Evolutionary conservation across 2,888 invertebrate species (phyloP), one percentile per base, ranked within the genome.

Genomic region (Tetheella fluctuosa): DNA sequence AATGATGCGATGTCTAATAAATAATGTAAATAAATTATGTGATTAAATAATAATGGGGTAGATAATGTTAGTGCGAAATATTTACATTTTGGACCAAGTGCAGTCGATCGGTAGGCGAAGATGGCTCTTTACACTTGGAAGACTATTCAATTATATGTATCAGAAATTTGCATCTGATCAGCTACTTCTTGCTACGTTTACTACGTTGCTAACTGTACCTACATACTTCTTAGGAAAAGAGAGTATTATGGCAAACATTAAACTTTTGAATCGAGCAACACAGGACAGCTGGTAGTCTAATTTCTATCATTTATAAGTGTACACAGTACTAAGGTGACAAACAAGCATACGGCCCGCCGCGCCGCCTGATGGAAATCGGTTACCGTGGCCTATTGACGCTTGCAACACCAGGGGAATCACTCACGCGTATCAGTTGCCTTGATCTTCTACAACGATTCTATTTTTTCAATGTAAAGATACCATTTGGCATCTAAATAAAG

Each of bases 21-120:
- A 61, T 64, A 66, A 57, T 81, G 79, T 81, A 81, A 69, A 80
- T 79, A 80, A 59, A 55, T 34, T 59, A 71, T 59, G 64, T 71
- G 67, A 73, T 73, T 72, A 74, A 66, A 52, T 66, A n/a, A n/a
- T n/a, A n/a, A 64, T 71, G 69, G 74, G 67, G 59, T 69, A 78
- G 73, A 66, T 68, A 74, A 65, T 62, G 57, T 73, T 81, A 79
- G 74, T 70, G 70, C 68, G 65, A 74, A 69, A 67, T 66, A 48
- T 76, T 76, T 77, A 81, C 78, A 84, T 84, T 88, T 88, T 85
- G 92, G 91, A 91, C 92, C 92, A 92, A 91, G 84, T 86, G 84
- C 84, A 80, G 85, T 86, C 86, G 86, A 86, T 88, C 85, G 88
- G 85, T 83, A 64, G 42, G 6, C 48, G 13, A 34, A 34, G 13